phyloP scores from a whole-genome alignment of 2,113 vertebrate species.

The Axis porcinus region DNA sequence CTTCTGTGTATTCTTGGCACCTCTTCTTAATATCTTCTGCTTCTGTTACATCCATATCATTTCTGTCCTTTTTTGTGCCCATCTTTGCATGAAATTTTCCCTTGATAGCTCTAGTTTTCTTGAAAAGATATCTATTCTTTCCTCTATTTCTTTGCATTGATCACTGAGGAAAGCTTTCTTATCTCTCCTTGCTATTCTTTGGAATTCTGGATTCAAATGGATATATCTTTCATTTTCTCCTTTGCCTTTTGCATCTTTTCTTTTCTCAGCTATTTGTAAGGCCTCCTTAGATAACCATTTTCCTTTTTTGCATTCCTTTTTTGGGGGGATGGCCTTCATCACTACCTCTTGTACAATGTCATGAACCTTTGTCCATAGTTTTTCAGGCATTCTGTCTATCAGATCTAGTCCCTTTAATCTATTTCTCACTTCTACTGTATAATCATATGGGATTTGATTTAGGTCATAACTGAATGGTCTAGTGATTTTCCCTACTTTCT shows the following conservation, averaged over 20 bases:
- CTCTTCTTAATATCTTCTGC: background rate
- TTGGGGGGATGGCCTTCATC: background rate
- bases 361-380: accelerated
- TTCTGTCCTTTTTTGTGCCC: background rate
- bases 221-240: background rate
- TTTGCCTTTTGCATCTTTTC: background rate
- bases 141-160: background rate
- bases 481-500: background rate
- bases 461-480: background rate
- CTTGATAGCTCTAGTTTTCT: background rate
- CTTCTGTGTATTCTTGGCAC: background rate
- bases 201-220: background rate
- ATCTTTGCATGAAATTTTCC: background rate
- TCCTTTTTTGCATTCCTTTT: background rate
- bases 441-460: background rate
- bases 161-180: background rate
- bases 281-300: background rate
- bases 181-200: background rate
- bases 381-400: background rate
- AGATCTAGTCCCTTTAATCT: background rate
- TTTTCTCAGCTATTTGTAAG: background rate
- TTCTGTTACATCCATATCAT: background rate
- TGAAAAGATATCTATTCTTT: background rate
- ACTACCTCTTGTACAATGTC: background rate
- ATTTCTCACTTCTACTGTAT: background rate